phyloP scores from a whole-genome alignment of 2,888 invertebrate genomes.

The Patella depressa region DNA sequence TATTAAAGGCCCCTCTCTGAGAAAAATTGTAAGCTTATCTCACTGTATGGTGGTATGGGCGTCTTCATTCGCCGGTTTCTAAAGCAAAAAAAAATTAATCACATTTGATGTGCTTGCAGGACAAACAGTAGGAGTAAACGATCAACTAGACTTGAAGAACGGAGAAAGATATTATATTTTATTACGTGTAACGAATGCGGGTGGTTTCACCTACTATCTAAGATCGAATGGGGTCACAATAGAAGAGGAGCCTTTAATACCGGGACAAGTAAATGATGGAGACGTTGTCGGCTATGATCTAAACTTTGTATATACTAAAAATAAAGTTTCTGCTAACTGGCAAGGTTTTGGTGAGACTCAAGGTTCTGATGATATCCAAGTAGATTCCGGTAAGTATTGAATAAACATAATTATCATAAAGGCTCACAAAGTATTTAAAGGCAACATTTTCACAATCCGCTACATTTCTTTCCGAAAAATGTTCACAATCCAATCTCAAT shows the following conservation, averaged over 20 bases:
- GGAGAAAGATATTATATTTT: constrained; percentile 50
- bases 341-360: constrained; percentile 52
- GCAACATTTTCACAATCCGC: too few species aligned
- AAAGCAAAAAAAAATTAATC: too few species aligned
- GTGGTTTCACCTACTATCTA: constrained; percentile 43
- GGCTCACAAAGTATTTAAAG: too few species aligned
- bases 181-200: constrained; percentile 48
- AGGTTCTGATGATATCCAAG: constrained; percentile 24
- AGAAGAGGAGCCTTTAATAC: constrained; percentile 49
- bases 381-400: constrained; percentile 15
- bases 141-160: constrained; percentile 48
- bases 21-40: too few species aligned
- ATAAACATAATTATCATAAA: too few species aligned
- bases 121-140: constrained; percentile 43
- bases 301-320: constrained; percentile 39
- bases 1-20: too few species aligned
- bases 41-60: too few species aligned
- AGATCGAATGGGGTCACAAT: constrained; percentile 55
- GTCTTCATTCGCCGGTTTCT: too few species aligned
- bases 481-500: too few species aligned
- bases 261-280: constrained; percentile 41
- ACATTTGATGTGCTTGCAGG: constrained; percentile 32
- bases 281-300: constrained; percentile 43
- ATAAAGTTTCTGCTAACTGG: constrained; percentile 55
- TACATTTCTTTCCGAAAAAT: too few species aligned